phyloP scores from a whole-genome alignment of 2,113 vertebrate genomes.

The Perccottus glenii region DNA sequence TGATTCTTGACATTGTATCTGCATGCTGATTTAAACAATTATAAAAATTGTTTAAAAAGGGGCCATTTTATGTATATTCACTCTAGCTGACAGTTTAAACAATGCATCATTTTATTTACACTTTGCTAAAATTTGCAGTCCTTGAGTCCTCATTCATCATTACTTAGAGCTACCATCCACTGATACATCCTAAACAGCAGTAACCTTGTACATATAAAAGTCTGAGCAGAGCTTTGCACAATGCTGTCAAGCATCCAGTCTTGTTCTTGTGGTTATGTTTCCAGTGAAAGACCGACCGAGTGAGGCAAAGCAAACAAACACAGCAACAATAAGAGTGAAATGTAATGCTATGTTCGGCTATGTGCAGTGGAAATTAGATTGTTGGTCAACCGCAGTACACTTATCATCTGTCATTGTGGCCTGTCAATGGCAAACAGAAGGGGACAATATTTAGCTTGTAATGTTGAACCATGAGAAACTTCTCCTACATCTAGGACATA shows the following conservation, averaged over 20 bases:
- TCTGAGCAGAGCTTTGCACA: conserved; percentile 11
- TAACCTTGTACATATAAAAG: background rate
- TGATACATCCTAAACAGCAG: no score
- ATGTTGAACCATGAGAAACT: conserved; percentile 1
- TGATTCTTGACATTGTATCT: no score
- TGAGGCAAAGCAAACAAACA: conserved; percentile 43
- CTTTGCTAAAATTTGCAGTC: no score
- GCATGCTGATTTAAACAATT: no score
- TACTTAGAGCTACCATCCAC: no score
- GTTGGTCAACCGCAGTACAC: conserved; percentile 9
- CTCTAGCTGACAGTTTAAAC: no score
- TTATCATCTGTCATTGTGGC: conserved; percentile 30
- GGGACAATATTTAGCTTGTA: conserved; percentile 17
- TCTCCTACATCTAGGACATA: background rate
- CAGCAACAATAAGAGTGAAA: conserved; percentile 15
- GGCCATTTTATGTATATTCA: no score
- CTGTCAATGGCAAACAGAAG: conserved; percentile 29
- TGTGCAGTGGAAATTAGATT: conserved; percentile 11
- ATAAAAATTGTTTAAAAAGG: no score
- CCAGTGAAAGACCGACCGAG: conserved; percentile 25
- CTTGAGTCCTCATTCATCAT: no score
- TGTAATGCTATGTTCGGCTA: conserved; percentile 11
- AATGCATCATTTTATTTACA: no score
- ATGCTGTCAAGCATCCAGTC: conserved; percentile 16
- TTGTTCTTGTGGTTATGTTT: conserved; percentile 11